Evolutionary conservation across 2,797 vertebrate species (phyloP), one percentile per base, ranked within the genome.

Genomic region (Oreortyx pictus): DNA sequence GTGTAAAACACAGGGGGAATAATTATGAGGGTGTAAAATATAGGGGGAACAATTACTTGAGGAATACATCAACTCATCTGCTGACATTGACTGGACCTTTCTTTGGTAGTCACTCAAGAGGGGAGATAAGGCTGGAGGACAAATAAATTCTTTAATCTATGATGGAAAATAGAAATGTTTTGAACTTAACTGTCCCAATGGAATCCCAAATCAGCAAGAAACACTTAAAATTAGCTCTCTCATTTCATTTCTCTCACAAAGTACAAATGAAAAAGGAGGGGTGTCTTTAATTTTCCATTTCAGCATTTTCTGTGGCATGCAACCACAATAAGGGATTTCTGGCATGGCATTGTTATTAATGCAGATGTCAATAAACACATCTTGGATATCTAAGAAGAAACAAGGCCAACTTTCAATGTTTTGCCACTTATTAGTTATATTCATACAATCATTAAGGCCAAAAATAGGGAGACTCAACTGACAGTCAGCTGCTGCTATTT

Each of bases 321-420:
- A 79, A 87, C 18, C 70, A 14, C 64, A 90, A 83, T 37, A 82
- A 68, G 77, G 47, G 39, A 85, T 87, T 94, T 89, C 73, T 94
- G 73, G 66, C 66, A 78, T 25, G 68, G 39, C 12, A 44, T 4
- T 89, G 35, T 90, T 93, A 86, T 67, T 92, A 94, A 93, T 89
- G 84, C 47, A 93, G 79, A 85, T 85, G 82, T 87, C 92, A 95
- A 90, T 86, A 96, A 92, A 83, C 49, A 85, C 14, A 39, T 81
- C 54, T 56, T 37, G 71, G 33, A 77, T 62, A 50, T 78, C 81
- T 90, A 72, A 89, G 93, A 78, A 68, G 79, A 92, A 96, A 90
- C 35, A 86, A 94, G 60, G 52, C 60, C 6, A 92, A 71, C 72
- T 90, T 94, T 79, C 47, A 75, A 14, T 82, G 85, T 83, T 95